Conservation (phyloP, 2,888 invertebrate genomes). For the Pyrrhia umbra region DNA sequence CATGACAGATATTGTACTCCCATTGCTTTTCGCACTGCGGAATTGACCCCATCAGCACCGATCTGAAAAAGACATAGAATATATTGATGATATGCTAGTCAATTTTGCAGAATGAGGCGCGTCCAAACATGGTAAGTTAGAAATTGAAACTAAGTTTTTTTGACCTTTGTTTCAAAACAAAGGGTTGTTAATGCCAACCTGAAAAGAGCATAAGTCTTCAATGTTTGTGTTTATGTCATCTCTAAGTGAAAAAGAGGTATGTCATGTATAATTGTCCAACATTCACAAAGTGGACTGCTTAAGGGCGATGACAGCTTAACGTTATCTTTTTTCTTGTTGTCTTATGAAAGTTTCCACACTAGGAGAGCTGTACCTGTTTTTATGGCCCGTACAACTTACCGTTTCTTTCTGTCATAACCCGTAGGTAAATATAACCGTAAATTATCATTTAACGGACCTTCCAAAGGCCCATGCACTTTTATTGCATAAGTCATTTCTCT, state of each 20-base stretch:
- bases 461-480: neutral
- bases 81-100: too few species aligned
- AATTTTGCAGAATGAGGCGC: too few species aligned
- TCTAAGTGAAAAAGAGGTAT: neutral
- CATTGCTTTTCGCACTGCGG: constrained; percentile 95
- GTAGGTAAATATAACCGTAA: neutral
- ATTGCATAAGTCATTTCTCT: too few species aligned
- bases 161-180: neutral
- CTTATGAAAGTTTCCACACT: neutral
- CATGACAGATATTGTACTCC: constrained; percentile 94
- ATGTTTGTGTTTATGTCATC: too few species aligned
- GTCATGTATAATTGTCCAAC: too few species aligned
- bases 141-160: too few species aligned
- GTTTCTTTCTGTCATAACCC: neutral
- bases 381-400: neutral
- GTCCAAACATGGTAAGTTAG: too few species aligned
- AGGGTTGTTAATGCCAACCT: too few species aligned
- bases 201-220: too few species aligned
- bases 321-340: neutral
- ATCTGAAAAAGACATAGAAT: constrained; percentile 85
- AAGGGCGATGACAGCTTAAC: too few species aligned
- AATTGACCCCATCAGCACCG: constrained; percentile 98
- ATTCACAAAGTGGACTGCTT: neutral
- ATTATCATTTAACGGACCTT: neutral
- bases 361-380: neutral